Evolutionary conservation across 2,797 vertebrate species (phyloP).

Genomic region (Babyrousa celebensis): DNA sequence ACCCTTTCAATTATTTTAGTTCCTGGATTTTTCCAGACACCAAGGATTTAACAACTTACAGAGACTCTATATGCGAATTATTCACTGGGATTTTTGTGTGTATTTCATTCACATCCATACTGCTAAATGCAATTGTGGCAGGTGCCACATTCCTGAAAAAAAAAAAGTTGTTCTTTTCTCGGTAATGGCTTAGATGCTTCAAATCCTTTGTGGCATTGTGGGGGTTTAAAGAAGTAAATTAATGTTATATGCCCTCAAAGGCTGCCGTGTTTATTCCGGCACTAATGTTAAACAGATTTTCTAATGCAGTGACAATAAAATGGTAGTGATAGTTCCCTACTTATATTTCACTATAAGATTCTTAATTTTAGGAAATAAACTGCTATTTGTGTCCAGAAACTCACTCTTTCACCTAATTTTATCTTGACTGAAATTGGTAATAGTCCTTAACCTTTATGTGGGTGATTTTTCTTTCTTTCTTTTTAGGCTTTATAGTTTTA

Average conservation of each 20-base stretch:
- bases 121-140: background rate
- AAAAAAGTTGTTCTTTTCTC: background rate
- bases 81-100: background rate
- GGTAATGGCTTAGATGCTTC: background rate
- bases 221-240: background rate
- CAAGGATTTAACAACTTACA: slow-evolving; percentile 4
- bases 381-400: background rate
- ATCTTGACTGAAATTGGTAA: background rate
- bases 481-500: background rate
- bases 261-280: background rate
- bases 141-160: background rate
- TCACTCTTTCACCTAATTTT: background rate
- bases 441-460: background rate
- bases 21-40: background rate
- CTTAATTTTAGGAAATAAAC: background rate
- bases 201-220: background rate
- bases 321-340: background rate
- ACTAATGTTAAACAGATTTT: background rate
- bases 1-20: background rate
- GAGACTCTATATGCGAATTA: background rate
- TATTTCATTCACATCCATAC: background rate
- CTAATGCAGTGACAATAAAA: background rate
- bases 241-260: background rate
- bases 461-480: background rate
- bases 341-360: background rate